These are phyloP conservation scores for Heterotis niloticus DNA, from an alignment of 2,113 vertebrate species.

Conservation along the genomic window DNA sequence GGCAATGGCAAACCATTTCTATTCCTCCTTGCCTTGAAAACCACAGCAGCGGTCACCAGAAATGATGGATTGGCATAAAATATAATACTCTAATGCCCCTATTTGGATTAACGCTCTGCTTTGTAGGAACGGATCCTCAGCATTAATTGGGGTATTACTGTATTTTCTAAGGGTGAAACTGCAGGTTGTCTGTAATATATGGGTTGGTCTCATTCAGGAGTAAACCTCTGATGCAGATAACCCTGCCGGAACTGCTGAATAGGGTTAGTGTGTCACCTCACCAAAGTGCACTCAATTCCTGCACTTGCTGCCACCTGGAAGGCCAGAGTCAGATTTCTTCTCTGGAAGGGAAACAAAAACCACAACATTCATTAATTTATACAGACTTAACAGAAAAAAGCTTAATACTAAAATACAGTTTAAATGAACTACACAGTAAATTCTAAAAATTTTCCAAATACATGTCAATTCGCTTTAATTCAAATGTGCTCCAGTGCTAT, in stretches of 20 bases:
- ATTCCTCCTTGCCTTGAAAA: no score
- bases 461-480: neutral
- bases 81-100: no score
- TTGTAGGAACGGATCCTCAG: no score
- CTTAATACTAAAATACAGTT: neutral
- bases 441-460: neutral
- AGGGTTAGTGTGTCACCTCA: constrained; percentile 51
- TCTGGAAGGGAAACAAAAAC: constrained; percentile 51
- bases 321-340: constrained; percentile 80
- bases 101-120: no score
- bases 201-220: no score
- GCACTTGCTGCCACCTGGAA: constrained; percentile 85
- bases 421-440: neutral
- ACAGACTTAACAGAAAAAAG: neutral
- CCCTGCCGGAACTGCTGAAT: neutral
- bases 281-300: constrained; percentile 83
- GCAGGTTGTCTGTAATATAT: neutral
- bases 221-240: neutral
- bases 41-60: no score
- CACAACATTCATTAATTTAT: constrained; percentile 4
- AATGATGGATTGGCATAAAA: no score
- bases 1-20: no score
- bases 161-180: neutral
- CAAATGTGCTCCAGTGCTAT: no score
- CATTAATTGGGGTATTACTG: no score